Evolutionary conservation across 2,113 vertebrate species (phyloP).

Genomic region (Micromys minutus): DNA sequence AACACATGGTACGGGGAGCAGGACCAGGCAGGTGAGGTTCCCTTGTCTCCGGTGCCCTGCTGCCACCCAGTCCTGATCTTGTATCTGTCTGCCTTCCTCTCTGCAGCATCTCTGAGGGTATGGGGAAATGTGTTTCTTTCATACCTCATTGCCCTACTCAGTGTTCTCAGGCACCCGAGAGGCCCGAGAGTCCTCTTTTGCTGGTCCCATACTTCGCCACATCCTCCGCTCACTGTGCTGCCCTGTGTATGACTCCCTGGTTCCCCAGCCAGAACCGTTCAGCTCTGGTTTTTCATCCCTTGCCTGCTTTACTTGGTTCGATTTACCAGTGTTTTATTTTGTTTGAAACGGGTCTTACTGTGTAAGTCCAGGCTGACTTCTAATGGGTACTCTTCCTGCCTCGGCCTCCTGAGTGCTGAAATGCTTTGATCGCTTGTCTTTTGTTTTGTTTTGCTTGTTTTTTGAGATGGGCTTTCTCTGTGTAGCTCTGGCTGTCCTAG

Average conservation of each 20-base stretch:
- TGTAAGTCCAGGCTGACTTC: background rate
- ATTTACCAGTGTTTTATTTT: background rate
- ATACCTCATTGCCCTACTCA: background rate
- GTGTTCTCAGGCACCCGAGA: background rate
- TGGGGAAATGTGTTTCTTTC: background rate
- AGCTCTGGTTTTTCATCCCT: background rate
- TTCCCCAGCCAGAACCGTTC: background rate
- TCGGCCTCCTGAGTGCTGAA: background rate
- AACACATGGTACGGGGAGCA: slow-evolving; percentile 98
- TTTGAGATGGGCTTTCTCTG: background rate
- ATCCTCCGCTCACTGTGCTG: background rate
- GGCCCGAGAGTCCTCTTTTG: background rate
- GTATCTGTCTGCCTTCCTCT: background rate
- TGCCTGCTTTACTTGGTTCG: background rate
- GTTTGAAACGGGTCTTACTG: background rate
- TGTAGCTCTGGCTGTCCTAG: background rate
- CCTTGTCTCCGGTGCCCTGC: background rate
- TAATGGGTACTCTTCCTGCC: background rate
- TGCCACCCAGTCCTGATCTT: accelerated
- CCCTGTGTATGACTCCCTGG: background rate
- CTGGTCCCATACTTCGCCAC: background rate
- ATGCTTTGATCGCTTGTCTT: background rate
- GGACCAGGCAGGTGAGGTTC: slow-evolving; percentile 94
- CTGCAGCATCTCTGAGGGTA: background rate
- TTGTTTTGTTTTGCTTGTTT: background rate